Evolutionary conservation across 2,113 vertebrate species (phyloP), one percentile per base, ranked within the genome.

Genomic region (Hippocampus guttulatus): DNA sequence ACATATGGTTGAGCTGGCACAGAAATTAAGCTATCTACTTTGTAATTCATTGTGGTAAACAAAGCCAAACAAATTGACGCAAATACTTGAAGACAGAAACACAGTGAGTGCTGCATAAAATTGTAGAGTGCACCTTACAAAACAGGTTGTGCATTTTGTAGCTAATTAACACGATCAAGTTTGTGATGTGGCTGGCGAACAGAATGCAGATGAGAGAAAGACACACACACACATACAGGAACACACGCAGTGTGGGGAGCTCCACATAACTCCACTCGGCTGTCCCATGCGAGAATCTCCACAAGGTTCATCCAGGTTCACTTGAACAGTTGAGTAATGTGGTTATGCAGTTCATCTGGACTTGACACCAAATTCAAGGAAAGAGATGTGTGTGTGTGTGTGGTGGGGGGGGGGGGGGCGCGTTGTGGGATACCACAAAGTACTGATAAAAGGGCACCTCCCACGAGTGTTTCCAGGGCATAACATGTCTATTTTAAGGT

Each of bases 301-400:
- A 57, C 64, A 58, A 80, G 86, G 84, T 89, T 87, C 77, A 90
- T 84, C 78, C 71, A 82, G 77, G 84, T 90, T 89, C 83, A 87
- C 73, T 75, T 72, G 78, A 69, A 65, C 76, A 62, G 66, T 76
- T 65, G 45, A 40, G 30, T 58, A 25, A 70, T 30, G 64, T 68
- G 41, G 66, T 67, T 66, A 64, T 23, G 41, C 38, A 11, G 43
- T 64, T 67, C 51, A 47, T 68, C 30, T 78, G 63, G 68, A 54
- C 10, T 33, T 15, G 20, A 43, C 64, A 43, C 7, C 9, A 21
- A 15, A 61, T 40, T 64, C 14, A 60, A 10, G 62, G 23, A 78
- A 61, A 45, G 55, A 70, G 8, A 47, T 23, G 16, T 33, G 33
- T 33, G 33, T 33, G 33, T 33, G 0, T 33, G 33, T 5, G 33